Evolutionary conservation across 2,888 invertebrate species (phyloP), one percentile per base, ranked within the genome.

Genomic region (Tanypteryx hageni): DNA sequence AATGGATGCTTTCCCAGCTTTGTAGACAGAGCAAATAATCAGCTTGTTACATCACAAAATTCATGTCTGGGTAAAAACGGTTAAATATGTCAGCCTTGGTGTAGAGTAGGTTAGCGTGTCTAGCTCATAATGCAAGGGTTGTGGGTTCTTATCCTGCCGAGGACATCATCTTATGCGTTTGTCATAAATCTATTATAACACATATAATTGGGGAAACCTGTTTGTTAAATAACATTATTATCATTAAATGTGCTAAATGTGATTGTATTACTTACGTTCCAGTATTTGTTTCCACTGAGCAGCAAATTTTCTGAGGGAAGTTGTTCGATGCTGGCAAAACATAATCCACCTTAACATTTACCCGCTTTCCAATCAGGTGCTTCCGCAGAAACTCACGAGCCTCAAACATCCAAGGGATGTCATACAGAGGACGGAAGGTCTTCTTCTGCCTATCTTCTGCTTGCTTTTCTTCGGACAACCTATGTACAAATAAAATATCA

Each of bases 371-470:
- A 94, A 99, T 97, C 18, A 99, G 96, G 94, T 99, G 99, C 95
- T 99, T 99, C 83, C 99, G 96, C 68, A 99, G 96, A 95, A 98
- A 99, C 95, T 99, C 99, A 92, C 99, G 97, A 0, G 99, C 99
- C 95, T 99, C 99, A 95, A 98, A 99, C 98, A 99, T 98, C 97
- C 98, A 99, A 1, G 99, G 99, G 94, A 99, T 98, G 95, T 99
- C 99, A 95, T 99, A 99, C 0, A 99, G 96, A 0, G 99, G 99
- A 94, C 98, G 97, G 95, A 97, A 98, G 93, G 97, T 97, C 95
- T 97, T 98, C 5, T 97, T 96, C 93, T 97, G 96, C 18, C 96
- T 96, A 0, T 68, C 86, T 44, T 84, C 85, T 18, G 81, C n/a
- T 57, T 92, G 91, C 83, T 93, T 93, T 81, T 92, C 93, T 93